Conservation (phyloP, 2,113 vertebrate species). For the Oxygymnocypris stewartii region DNA sequence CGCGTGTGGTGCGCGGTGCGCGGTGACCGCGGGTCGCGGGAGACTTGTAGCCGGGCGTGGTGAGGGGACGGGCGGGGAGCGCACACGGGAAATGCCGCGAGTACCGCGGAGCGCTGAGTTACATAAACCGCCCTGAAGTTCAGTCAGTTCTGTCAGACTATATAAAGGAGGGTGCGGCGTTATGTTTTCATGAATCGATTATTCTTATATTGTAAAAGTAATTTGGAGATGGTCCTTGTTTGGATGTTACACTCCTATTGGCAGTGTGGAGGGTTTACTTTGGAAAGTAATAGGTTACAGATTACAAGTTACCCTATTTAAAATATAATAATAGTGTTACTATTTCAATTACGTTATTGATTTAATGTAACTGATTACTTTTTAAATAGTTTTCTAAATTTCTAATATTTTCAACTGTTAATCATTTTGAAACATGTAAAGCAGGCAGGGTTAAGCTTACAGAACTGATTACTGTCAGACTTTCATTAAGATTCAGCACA, state of each 20-base stretch:
- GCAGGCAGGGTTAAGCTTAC: too few species aligned
- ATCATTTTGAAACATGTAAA: too few species aligned
- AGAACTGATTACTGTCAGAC: too few species aligned
- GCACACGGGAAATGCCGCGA: conserved; percentile 38
- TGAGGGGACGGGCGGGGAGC: conserved; percentile 63
- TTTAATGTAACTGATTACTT: too few species aligned
- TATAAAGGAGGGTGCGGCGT: conserved; percentile 15
- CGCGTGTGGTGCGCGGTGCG: background rate
- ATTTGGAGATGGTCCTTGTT: background rate
- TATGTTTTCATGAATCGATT: background rate
- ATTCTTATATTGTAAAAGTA: background rate
- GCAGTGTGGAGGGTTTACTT: background rate
- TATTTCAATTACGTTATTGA: too few species aligned
- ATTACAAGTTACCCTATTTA: too few species aligned
- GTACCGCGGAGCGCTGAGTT: background rate
- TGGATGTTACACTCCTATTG: background rate
- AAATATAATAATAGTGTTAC: too few species aligned
- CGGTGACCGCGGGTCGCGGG: conserved; percentile 24
- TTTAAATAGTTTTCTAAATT: too few species aligned
- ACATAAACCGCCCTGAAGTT: conserved; percentile 18
- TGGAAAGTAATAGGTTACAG: too few species aligned
- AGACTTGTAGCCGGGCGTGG: conserved; percentile 40
- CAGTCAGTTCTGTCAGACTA: background rate
- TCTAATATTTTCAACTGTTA: too few species aligned
- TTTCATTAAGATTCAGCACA: too few species aligned